Evolutionary conservation across 1,140 invertebrate genomes (phyloP), one percentile per base, ranked within the genome.

Genomic region (Streblospio benedicti): DNA sequence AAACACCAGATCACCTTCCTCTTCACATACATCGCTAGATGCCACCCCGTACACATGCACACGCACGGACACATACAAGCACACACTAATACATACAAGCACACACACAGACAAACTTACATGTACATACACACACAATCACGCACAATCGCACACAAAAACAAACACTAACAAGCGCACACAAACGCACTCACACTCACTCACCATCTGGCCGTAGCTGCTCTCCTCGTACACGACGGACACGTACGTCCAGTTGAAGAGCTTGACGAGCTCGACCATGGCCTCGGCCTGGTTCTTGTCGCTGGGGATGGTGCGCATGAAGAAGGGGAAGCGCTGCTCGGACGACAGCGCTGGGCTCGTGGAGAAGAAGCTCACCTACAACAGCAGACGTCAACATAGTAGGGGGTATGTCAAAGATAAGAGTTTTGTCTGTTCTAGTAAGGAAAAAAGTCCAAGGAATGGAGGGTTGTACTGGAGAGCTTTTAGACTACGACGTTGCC

Each of bases 181-280:
- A 44, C 6, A 16, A 2, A 20, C 49, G 18, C 2, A 18, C 49
- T 25, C 49, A 28, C 4, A 2, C 30, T 2, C 4, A 59, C 61
- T 79, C 76, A 95, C 93, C 86, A 94, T 92, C 44, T 93, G 91
- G 2, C 93, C 93, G 68, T 97, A 97, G 79, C 91, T 95, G 49
- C 91, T 94, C 74, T 97, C 93, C 77, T 97, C 93, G 71, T 96
- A 96, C 54, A 97, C 87, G 52, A 97, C 90, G 27, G 91, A 94
- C 0, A 97, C 87, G 76, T 96, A 97, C 62, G 88, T 91, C 93
- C 93, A 96, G 23, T 85, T 83, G 72, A 96, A 85, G 61, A 79
- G 79, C 57, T 83, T 84, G n/a, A 96, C 87, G 64, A 97, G 90
- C 67, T 93, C 90, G 1, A 95, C 90, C 89, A 97, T 96, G 0